Evolutionary conservation across 92 coral and sea anemone genomes (phyloP).

Genomic region (Plumapathes pennacea): DNA sequence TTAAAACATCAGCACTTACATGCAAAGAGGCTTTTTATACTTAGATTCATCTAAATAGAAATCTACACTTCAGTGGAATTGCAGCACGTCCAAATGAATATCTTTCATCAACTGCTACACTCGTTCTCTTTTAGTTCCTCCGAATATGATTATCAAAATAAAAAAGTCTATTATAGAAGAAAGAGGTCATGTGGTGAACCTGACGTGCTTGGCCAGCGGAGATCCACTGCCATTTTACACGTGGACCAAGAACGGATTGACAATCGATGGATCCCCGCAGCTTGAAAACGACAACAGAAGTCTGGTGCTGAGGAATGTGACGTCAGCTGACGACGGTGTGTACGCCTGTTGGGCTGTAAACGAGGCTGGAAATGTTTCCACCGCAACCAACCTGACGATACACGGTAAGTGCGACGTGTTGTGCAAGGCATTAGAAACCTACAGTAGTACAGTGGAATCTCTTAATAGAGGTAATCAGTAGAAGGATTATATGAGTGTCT

Average conservation of each 20-base stretch:
- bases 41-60: too few species aligned
- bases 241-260: conserved; percentile 41
- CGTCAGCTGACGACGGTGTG: conserved; percentile 36
- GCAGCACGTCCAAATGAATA: too few species aligned
- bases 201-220: conserved; percentile 50
- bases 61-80: too few species aligned
- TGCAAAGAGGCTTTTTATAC: too few species aligned
- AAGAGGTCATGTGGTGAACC: conserved; percentile 20
- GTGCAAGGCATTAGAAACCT: too few species aligned
- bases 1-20: too few species aligned
- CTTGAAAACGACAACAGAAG: conserved; percentile 3
- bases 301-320: conserved; percentile 29
- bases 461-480: too few species aligned
- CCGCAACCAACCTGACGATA: conserved; percentile 40
- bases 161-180: conserved; percentile 22
- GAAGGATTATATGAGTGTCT: too few species aligned
- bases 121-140: conserved; percentile 21
- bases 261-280: conserved; percentile 9
- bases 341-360: conserved; percentile 45
- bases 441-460: too few species aligned
- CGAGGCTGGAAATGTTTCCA: conserved; percentile 44
- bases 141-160: neutral
- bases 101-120: too few species aligned
- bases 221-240: conserved; percentile 48
- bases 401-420: conserved; percentile 40